Evolutionary conservation across 2,888 invertebrate genomes (phyloP), one percentile per base, ranked within the genome.

Genomic region (Netelia fuscicornis): DNA sequence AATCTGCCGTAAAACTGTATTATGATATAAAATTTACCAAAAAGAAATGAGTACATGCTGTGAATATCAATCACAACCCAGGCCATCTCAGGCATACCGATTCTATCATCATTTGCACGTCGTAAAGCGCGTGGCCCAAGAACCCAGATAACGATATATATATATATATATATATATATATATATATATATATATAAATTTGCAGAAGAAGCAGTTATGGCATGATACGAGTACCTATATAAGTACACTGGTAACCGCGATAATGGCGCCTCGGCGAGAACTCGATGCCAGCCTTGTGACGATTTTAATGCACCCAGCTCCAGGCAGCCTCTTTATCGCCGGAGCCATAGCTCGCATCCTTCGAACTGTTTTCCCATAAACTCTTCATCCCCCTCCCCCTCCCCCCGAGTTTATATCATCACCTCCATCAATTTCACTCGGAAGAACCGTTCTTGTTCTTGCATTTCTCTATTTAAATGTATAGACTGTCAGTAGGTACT

Each of bases 341-440:
- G 11, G 23, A 23, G 64, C 64, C 54, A 25, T 75, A 74, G 37
- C 62, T 52, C 13, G 23, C 25, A 30, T 20, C 62, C 52, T n/a
- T 52, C 30, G 30, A 20, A 52, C 64, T 75, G n/a, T 75, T 75
- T 67, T 67, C 67, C 2, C 65, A 42, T 76, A 65, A 76, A 76
- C 54, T 76, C 20, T 76, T 56, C 42, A 17, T 42, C n/a, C 54
- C n/a, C 25, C 20, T 20, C 20, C n/a, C n/a, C 25, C 23, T 42
- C n/a, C 54, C n/a, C n/a, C 23, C 9, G 3, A 48, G 37, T 37
- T 2, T 37, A 37, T 37, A 48, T 37, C 56, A 54, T 76, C 56
- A 23, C 58, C 30, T 48, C 42, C 42, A 65, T 65, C 37, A 76
- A 56, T 65, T 65, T 76, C 56, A 37, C 37, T 37, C 30, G 54